Conservation (phyloP, 2,113 vertebrate genomes). For the Lepisosteus osseus region DNA sequence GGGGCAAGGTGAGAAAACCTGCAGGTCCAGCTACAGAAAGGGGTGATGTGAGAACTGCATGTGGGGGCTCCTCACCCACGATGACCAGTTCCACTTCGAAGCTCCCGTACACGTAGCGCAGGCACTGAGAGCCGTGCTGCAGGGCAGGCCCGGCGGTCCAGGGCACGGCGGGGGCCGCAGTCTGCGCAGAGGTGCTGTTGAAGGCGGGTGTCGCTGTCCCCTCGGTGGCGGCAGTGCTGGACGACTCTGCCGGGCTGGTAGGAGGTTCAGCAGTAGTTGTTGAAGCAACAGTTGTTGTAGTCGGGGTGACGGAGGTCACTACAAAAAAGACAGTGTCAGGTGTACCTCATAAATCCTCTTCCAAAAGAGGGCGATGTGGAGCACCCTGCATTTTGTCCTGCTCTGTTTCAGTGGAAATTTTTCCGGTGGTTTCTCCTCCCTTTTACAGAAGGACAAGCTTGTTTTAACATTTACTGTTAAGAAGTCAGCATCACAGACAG, state of each 20-base stretch:
- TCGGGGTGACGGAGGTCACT: constrained; percentile 21
- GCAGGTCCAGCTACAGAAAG: too few species aligned
- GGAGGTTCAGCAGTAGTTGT: constrained; percentile 8
- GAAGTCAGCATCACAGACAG: too few species aligned
- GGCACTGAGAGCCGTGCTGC: constrained; percentile 59
- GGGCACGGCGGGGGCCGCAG: constrained; percentile 20
- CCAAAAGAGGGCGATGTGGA: too few species aligned
- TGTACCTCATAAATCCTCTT: too few species aligned
- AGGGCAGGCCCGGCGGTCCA: constrained; percentile 27
- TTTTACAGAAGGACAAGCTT: too few species aligned
- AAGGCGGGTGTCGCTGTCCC: constrained; percentile 4
- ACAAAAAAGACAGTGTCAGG: background rate
- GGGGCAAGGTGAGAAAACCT: too few species aligned
- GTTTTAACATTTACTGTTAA: too few species aligned
- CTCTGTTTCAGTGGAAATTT: too few species aligned
- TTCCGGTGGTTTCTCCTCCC: too few species aligned
- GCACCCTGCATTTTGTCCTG: too few species aligned
- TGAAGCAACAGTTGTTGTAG: constrained; percentile 26
- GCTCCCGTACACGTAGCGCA: constrained; percentile 72
- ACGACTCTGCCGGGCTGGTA: constrained; percentile 41
- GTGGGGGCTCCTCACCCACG: constrained; percentile 60
- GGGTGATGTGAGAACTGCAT: too few species aligned
- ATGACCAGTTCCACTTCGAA: constrained; percentile 67
- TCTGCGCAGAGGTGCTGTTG: constrained; percentile 5
- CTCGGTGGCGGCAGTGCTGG: constrained; percentile 28